Evolutionary conservation across 1,140 invertebrate species (phyloP).

Genomic region (Dreissena rostriformis): DNA sequence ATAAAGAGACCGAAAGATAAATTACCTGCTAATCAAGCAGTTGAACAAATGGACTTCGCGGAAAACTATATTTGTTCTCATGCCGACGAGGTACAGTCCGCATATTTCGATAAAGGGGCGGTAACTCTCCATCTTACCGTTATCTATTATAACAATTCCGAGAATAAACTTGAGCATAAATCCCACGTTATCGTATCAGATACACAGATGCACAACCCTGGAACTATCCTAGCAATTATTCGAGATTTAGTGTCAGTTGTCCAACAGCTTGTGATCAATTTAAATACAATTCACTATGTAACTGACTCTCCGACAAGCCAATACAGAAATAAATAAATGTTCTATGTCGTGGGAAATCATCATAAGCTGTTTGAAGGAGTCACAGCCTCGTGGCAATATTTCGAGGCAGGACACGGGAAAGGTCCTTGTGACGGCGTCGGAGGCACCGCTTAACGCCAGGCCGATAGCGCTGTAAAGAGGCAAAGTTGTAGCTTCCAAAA

Average conservation of each 20-base stretch:
- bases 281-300: neutral
- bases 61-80: conserved; percentile 18
- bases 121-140: conserved; percentile 16
- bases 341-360: conserved; percentile 30
- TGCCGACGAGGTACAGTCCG: conserved; percentile 33
- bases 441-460: neutral
- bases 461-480: conserved; percentile 5
- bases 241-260: neutral
- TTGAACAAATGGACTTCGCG: conserved; percentile 40
- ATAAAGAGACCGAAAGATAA: conserved; percentile 45
- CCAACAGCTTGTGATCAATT: neutral
- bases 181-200: conserved; percentile 27
- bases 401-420: conserved; percentile 31
- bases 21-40: conserved; percentile 39
- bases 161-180: neutral
- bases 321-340: conserved; percentile 39
- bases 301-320: neutral
- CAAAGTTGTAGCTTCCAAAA: neutral
- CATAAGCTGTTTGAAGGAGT: neutral
- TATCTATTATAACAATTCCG: neutral
- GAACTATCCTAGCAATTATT: conserved; percentile 22
- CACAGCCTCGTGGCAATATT: neutral
- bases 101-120: conserved; percentile 42
- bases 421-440: conserved; percentile 29
- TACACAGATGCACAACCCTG: conserved; percentile 3